Percentiles rank a stretch among this genome's conserved stretches.
phyloP scores from a whole-genome alignment of 2,113 vertebrate species.

The Ascaphus truei region DNA sequence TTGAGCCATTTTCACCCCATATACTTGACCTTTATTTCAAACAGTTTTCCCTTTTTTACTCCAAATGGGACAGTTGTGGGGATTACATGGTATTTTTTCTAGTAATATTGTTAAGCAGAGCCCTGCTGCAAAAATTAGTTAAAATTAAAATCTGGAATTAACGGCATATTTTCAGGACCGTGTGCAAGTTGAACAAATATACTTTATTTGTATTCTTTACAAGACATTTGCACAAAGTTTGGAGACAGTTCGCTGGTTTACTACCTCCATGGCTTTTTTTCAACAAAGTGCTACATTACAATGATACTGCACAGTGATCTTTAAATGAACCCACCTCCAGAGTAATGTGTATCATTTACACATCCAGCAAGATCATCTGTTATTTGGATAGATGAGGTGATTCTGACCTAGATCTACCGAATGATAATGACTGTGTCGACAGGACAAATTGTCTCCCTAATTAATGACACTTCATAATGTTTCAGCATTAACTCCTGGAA shows the following conservation, averaged over 20 bases:
- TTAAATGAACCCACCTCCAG: not conserved
- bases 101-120: too few species aligned
- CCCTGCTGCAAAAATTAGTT: too few species aligned
- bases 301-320: not conserved
- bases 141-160: too few species aligned
- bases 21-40: too few species aligned
- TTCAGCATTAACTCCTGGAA: not conserved
- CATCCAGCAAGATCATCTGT: not conserved
- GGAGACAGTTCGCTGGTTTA: not conserved
- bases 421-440: not conserved
- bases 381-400: conserved; percentile 1
- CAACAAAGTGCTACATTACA: not conserved
- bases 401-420: not conserved
- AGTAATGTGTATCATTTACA: not conserved
- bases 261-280: not conserved
- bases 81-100: too few species aligned
- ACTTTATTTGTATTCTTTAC: too few species aligned
- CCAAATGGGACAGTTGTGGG: too few species aligned
- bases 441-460: conserved; percentile 7
- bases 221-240: too few species aligned
- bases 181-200: too few species aligned
- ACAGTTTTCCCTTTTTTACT: too few species aligned
- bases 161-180: too few species aligned
- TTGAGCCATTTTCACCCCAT: too few species aligned
- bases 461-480: conserved; percentile 4